A percentile compares a stretch with the other conserved stretches of the same genome.
These are phyloP conservation scores for Torymus tubicola DNA, from an alignment of 2,888 invertebrate genomes.

Conservation along the genomic window DNA sequence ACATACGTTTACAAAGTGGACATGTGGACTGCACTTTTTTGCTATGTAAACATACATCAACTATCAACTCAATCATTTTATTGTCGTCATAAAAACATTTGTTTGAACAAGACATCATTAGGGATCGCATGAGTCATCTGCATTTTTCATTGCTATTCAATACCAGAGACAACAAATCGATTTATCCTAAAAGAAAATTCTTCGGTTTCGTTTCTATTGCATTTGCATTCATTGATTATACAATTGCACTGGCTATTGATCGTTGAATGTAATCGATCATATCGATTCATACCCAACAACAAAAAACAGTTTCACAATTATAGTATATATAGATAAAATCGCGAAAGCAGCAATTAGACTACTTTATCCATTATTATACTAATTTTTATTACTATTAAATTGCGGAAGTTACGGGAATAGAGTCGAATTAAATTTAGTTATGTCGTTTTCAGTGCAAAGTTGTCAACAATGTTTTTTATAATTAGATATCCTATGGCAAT, in stretches of 20 bases:
- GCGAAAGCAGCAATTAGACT: too few species aligned
- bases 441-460: not conserved
- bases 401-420: too few species aligned
- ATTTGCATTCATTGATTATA: conserved; percentile 20
- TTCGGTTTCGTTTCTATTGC: not conserved
- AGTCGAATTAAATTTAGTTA: too few species aligned
- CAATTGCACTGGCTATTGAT: conserved; percentile 9
- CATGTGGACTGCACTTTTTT: not conserved
- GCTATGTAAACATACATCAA: not conserved
- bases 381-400: too few species aligned
- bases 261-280: conserved; percentile 1
- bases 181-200: conserved; percentile 2
- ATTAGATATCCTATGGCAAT: not conserved
- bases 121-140: not conserved
- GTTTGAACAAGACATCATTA: not conserved
- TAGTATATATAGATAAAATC: too few species aligned
- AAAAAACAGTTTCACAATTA: too few species aligned
- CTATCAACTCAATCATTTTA: not conserved
- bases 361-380: too few species aligned
- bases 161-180: not conserved
- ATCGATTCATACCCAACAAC: not conserved
- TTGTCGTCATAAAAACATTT: not conserved
- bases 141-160: not conserved
- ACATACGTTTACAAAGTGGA: not conserved
- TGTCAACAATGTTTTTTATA: not conserved